Percentiles rank a stretch among this genome's conserved stretches.
These are phyloP conservation scores for Calidris pygmaea DNA, from an alignment of 2,113 vertebrate species.

Conservation along the genomic window DNA sequence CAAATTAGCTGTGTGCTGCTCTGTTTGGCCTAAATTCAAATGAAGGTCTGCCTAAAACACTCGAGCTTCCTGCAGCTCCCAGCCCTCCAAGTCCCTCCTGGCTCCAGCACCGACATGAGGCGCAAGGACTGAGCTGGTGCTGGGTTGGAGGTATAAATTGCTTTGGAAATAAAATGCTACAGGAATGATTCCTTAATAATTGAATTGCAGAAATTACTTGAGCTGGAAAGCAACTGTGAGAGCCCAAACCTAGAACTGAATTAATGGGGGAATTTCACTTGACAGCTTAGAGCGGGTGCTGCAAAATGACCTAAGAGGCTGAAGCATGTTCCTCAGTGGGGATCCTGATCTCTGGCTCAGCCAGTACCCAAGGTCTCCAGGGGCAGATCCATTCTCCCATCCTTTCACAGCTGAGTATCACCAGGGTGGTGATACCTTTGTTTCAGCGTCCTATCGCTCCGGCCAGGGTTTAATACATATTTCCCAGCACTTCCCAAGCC, in stretches of 20 bases:
- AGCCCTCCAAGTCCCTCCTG: background rate
- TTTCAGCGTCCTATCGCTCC: accelerated
- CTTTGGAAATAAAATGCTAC: background rate
- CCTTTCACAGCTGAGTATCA: background rate
- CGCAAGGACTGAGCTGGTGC: background rate
- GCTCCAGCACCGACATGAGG: accelerated
- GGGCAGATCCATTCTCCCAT: background rate
- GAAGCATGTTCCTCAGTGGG: accelerated
- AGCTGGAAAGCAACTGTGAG: background rate
- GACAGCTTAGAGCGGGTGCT: background rate
- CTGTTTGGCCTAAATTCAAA: constrained; percentile 5
- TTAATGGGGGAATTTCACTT: background rate
- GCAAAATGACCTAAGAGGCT: background rate
- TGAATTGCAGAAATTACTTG: background rate
- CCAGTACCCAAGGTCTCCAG: accelerated
- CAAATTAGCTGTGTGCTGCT: background rate
- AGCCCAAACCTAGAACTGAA: background rate
- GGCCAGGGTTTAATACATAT: accelerated
- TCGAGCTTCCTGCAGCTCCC: background rate
- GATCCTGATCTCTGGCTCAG: background rate
- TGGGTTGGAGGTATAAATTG: background rate
- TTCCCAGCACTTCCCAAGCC: accelerated
- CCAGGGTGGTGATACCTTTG: background rate
- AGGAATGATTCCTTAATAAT: background rate
- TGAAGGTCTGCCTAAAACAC: background rate